Base-by-base conservation (phyloP, 1,140 invertebrate species). In the Lasaia peninsularis region DNA sequence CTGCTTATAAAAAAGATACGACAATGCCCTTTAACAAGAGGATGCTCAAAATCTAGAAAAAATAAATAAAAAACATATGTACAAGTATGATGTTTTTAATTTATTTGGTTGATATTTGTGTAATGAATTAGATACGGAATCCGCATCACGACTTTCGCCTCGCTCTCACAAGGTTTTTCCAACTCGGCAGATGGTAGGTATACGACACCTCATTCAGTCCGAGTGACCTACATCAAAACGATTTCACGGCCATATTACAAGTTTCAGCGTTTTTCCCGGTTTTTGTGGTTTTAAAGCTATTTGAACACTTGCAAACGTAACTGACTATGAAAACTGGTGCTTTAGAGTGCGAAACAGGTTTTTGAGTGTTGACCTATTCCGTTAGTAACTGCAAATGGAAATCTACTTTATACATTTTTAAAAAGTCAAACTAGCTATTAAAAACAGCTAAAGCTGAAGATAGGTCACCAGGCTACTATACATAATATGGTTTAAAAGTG, bases 231-330 rank as follows among this genome's bases (percentile, higher is more conserved):
- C 18, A 44, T 44, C 37, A 44, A 20, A 44, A 44, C 18, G 14
- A 44, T 44, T 44, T 44, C 37, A 44, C 12, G 37, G 37, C 37
- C 37, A 20, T 44, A 44, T 20, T 44, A 44, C 16, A 7, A 44
- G 37, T 20, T 44, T 18, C 18, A 8, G 2, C 37, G 16, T 44
- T 44, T 20, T 16, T 4, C 16, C 37, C 37, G 8, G 16, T 44
- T 44, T 28, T 44, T 44, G 37, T 44, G 37, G 18, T 44, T 44
- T 44, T 20, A 44, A 44, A 44, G 16, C 37, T 44, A 20, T 44
- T 44, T 18, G 37, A 20, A 44, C 37, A 44, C 37, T 44, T 44
- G 37, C 37, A 44, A 20, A 44, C 37, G 37, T 44, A 44, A 44
- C 37, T 44, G 18, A 20, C 40, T 20, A 20, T 44, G 40, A 44